phyloP scores from a whole-genome alignment of 2,888 invertebrate species.

The Penaeus monodon region DNA sequence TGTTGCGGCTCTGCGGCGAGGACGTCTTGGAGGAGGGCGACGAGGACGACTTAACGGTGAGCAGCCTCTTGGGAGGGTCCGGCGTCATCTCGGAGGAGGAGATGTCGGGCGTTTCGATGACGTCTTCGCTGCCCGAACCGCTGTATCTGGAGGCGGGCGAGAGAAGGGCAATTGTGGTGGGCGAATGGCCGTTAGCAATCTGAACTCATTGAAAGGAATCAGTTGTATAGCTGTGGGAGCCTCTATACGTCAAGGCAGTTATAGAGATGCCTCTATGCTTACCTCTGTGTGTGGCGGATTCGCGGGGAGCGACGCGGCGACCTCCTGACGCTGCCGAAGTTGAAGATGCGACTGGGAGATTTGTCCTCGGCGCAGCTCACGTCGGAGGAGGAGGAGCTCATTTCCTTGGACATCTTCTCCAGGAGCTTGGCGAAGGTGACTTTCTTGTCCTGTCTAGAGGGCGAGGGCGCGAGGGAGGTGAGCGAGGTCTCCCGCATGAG shows the following conservation, averaged over 20 bases:
- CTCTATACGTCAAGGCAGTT: no score
- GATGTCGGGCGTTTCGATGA: conserved; percentile 73
- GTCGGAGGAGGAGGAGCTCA: conserved; percentile 77
- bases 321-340: conserved; percentile 19
- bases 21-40: conserved; percentile 63
- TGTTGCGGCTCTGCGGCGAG: conserved; percentile 55
- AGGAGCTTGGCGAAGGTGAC: conserved; percentile 81
- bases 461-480: conserved; percentile 55
- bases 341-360: conserved; percentile 54
- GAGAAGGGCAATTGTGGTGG: neutral
- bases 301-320: conserved; percentile 34
- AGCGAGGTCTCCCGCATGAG: conserved; percentile 59
- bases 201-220: no score
- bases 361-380: conserved; percentile 67
- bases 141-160: conserved; percentile 41
- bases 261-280: neutral
- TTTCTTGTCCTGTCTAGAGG: conserved; percentile 76
- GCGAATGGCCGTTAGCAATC: no score
- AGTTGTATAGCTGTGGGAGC: no score
- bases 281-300: conserved; percentile 46
- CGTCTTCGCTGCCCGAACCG: conserved; percentile 70
- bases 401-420: conserved; percentile 83
- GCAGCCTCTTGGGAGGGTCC: conserved; percentile 60
- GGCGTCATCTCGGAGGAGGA: conserved; percentile 76
- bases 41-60: conserved; percentile 52